phyloP scores from a whole-genome alignment of 1,140 invertebrate species.

The Sarcophaga bullata region DNA sequence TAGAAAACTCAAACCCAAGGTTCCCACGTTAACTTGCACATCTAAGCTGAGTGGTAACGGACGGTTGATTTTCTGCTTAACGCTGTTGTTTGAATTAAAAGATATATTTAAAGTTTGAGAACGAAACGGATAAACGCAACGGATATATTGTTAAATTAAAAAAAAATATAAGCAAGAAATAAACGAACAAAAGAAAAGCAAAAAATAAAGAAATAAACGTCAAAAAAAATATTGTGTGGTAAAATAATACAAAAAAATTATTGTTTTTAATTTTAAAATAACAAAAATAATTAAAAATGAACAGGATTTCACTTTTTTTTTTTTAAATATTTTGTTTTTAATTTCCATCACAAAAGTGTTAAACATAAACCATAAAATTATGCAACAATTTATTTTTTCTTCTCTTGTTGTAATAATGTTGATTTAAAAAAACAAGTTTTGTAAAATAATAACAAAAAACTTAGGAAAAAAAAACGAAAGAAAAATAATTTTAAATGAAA shows the following conservation, averaged over 20 bases:
- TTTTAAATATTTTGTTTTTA: too few relatives aligned
- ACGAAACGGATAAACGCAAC: not conserved
- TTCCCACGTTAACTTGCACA: slow-evolving; percentile 58
- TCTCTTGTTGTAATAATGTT: too few relatives aligned
- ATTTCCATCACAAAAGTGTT: too few relatives aligned
- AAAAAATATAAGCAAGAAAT: not conserved
- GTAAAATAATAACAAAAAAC: too few relatives aligned
- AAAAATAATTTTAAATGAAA: too few relatives aligned
- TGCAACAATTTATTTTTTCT: too few relatives aligned
- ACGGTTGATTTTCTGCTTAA: not conserved
- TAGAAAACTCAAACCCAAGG: slow-evolving; percentile 59
- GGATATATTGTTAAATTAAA: too few relatives aligned
- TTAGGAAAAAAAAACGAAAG: too few relatives aligned
- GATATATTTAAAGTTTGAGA: not conserved
- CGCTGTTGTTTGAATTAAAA: not conserved
- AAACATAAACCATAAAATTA: too few relatives aligned
- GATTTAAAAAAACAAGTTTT: too few relatives aligned
- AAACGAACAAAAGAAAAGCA: slow-evolving; percentile 25
- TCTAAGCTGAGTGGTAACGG: not conserved
- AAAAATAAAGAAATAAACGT: slow-evolving; percentile 18
- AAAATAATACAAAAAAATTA: slow-evolving; percentile 26
- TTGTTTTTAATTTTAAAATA: slow-evolving; percentile 15
- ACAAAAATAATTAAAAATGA: slow-evolving; percentile 29
- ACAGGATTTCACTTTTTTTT: too few relatives aligned
- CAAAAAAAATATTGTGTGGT: not conserved